Conservation (phyloP, 2,113 vertebrate genomes). For the Eulemur macaco region DNA sequence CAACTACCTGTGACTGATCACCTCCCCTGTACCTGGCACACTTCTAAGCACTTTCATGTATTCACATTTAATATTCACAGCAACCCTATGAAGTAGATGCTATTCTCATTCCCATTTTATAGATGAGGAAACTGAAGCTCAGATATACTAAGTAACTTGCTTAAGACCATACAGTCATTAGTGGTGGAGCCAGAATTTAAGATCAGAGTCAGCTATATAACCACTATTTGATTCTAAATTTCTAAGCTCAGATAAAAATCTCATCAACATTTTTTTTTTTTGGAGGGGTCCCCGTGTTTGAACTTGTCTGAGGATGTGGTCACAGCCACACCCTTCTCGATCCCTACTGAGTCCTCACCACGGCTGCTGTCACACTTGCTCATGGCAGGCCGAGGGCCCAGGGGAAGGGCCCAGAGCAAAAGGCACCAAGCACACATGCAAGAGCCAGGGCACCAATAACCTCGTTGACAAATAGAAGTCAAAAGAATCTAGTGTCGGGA, state of each 20-base stretch:
- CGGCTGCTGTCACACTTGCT: background rate
- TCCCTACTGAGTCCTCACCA: background rate
- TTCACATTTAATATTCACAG: background rate
- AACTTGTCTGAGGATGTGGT: background rate
- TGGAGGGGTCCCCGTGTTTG: background rate
- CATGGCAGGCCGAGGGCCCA: background rate
- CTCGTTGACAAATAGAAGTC: background rate
- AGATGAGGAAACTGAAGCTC: background rate
- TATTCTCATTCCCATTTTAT: background rate
- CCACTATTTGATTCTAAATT: background rate
- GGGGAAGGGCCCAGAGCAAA: background rate
- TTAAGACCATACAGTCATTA: background rate
- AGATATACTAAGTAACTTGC: background rate
- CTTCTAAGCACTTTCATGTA: background rate
- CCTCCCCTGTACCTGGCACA: background rate
- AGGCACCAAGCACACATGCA: background rate
- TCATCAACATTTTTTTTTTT: background rate
- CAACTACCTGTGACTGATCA: too few relatives aligned
- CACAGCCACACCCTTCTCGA: background rate
- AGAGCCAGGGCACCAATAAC: background rate
- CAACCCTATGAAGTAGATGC: background rate
- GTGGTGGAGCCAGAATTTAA: background rate
- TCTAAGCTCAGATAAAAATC: background rate
- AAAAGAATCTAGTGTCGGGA: background rate
- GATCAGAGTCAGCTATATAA: background rate